Evolutionary conservation across 2,797 vertebrate species (phyloP), one percentile per base, ranked within the genome.

Genomic region (Vespertilio murinus): DNA sequence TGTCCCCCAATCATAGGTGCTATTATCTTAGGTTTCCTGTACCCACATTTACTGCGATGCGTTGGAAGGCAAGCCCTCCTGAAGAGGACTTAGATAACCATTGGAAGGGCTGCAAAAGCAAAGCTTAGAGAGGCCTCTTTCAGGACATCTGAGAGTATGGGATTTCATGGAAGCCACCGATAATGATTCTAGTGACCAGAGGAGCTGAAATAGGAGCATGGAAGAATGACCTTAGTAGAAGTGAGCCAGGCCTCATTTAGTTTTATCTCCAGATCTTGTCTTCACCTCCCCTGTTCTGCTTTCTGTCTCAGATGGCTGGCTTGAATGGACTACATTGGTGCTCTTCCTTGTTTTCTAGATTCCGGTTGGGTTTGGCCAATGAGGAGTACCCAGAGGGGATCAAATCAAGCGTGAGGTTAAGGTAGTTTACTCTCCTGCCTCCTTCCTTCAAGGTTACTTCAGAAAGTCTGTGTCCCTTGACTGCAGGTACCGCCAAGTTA

Each of bases 1-100:
- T 99, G 92, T 98, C 99, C 96, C 99, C 99, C 83, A 97, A 97
- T 98, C 35, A 10, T 99, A 0, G 98, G 98, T 23, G 98, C 98
- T 0, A 81, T 97, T 74, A 96, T 98, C 78, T 69, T 99, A 70
- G 99, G 98, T 33, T 74, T 99, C 90, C 97, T 99, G 98, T 99
- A 30, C 25, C 28, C 28, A 99, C 97, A 99, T 99, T 78, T 99
- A 98, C 96, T 99, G 99, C 95, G 99, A 99, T 94, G 65, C 97
- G 88, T 38, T 97, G 49, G 99, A 99, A 83, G 98, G 98, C 22
- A 99, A 98, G 96, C 99, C 98, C 61, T 98, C 98, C 77, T 98
- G 98, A 98, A 47, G 74, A 86, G 91, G 28, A 89, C 67, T 33
- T 92, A 90, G 54, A 22, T 18, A 89, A 83, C 30, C 22, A n/a